Conservation (phyloP, 2,113 vertebrate genomes). For the Embiotoca jacksoni region DNA sequence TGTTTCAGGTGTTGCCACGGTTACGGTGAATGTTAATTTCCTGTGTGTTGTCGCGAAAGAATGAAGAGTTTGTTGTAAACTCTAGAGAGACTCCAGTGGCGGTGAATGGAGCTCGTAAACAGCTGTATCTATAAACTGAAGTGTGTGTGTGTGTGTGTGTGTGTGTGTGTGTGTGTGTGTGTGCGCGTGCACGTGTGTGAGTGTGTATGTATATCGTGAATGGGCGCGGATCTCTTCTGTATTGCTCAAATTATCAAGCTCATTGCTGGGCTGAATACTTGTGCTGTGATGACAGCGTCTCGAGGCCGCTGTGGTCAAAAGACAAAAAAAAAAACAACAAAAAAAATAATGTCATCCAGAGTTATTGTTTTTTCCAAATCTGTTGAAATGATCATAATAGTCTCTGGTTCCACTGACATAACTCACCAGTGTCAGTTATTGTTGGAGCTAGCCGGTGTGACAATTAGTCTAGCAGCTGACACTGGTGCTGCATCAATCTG, state of each 20-base stretch:
- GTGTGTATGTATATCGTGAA: background rate
- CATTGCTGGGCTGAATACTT: constrained; percentile 23
- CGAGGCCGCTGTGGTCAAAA: constrained; percentile 8
- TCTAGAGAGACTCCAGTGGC: background rate
- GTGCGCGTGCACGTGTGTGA: background rate
- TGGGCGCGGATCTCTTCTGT: constrained; percentile 2
- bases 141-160: background rate
- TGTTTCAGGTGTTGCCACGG: constrained; percentile 80
- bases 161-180: constrained; percentile 8
- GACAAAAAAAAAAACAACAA: too few relatives aligned
- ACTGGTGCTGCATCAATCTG: constrained; percentile 11
- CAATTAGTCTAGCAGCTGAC: constrained; percentile 42
- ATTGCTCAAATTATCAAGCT: constrained; percentile 20
- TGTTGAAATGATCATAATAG: constrained; percentile 26
- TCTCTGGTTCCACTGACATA: constrained; percentile 33
- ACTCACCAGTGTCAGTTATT: constrained; percentile 50
- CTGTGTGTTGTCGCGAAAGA: constrained; percentile 80
- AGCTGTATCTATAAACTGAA: constrained; percentile 13
- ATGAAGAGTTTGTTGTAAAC: constrained; percentile 65
- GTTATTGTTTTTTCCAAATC: constrained; percentile 51
- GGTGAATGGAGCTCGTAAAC: constrained; percentile 82
- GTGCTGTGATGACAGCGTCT: constrained; percentile 18
- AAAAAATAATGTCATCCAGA: constrained; percentile 18
- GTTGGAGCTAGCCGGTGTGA: constrained; percentile 19
- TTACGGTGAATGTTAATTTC: constrained; percentile 86